These are phyloP conservation scores for Oryzias woworae DNA, from an alignment of 2,113 vertebrate species.

Conservation along the genomic window DNA sequence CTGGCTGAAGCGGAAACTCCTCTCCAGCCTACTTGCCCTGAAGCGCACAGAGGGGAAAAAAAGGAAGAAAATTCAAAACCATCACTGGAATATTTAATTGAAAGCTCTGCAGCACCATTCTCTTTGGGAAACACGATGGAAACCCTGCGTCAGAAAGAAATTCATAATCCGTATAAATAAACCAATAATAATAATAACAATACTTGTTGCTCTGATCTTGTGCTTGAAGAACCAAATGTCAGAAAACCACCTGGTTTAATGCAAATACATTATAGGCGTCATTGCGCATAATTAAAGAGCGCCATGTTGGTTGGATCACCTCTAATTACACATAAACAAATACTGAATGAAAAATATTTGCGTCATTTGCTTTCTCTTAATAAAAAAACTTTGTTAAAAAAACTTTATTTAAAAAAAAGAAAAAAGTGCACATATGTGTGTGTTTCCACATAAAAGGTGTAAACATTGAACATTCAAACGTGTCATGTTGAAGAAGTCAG, in stretches of 20 bases:
- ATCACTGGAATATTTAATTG: constrained; percentile 58
- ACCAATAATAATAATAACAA: too few species aligned
- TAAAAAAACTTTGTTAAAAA: too few species aligned
- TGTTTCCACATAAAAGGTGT: too few species aligned
- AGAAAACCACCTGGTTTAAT: constrained; percentile 33
- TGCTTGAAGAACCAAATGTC: neutral
- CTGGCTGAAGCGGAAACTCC: constrained; percentile 78
- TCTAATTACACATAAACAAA: constrained; percentile 32
- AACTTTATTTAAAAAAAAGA: too few species aligned
- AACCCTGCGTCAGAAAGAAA: constrained; percentile 17
- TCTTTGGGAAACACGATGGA: constrained; percentile 40
- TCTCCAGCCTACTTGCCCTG: constrained; percentile 66
- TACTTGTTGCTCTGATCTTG: too few species aligned
- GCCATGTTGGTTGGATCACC: constrained; percentile 12
- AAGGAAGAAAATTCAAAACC: constrained; percentile 63
- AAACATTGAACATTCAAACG: too few species aligned
- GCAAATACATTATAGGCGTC: constrained; percentile 34
- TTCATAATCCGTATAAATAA: constrained; percentile 11
- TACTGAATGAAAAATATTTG: constrained; percentile 3
- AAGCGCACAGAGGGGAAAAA: constrained; percentile 41
- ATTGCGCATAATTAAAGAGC: constrained; percentile 25
- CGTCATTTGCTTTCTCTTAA: neutral
- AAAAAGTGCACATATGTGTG: too few species aligned
- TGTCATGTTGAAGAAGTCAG: too few species aligned
- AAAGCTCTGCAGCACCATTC: constrained; percentile 47